Evolutionary conservation across 2,888 invertebrate genomes (phyloP).

Genomic region (Pyrrhosoma nymphula): DNA sequence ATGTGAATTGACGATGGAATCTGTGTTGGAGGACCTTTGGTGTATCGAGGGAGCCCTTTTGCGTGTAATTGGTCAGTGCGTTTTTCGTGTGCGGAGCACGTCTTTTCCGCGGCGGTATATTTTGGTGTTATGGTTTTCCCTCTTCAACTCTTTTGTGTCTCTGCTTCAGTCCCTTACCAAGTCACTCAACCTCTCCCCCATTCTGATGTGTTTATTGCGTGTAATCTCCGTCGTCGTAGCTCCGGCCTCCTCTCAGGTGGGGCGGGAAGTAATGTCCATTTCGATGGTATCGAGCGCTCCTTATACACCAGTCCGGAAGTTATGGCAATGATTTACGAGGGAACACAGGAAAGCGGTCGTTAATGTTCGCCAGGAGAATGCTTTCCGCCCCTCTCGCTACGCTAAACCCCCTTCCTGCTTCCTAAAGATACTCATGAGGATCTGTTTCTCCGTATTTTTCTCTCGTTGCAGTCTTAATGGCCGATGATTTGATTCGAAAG

Average conservation of each 20-base stretch:
- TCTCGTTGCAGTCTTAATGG: neutral
- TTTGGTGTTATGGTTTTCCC: too few species aligned
- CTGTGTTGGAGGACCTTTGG: neutral
- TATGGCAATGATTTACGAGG: slow-evolving; percentile 24
- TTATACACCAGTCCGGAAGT: slow-evolving; percentile 7
- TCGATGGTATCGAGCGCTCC: slow-evolving; percentile 20
- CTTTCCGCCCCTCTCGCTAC: neutral
- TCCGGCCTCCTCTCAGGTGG: neutral
- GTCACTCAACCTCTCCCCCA: neutral
- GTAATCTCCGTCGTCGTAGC: neutral
- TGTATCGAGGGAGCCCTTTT: neutral
- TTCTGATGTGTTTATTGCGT: slow-evolving; percentile 39
- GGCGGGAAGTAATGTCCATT: slow-evolving; percentile 8
- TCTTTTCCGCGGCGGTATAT: neutral
- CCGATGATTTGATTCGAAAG: neutral
- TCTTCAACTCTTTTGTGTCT: neutral
- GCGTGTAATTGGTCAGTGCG: neutral
- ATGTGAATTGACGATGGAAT: neutral
- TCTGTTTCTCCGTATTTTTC: neutral
- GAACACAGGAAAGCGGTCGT: slow-evolving; percentile 31
- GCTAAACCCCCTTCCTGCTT: neutral
- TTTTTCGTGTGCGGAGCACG: neutral
- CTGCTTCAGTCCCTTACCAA: neutral
- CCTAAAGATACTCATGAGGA: neutral
- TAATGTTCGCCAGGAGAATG: slow-evolving; percentile 14